Conservation (phyloP, 2,888 invertebrate species). For the Marronus borbonicus region DNA sequence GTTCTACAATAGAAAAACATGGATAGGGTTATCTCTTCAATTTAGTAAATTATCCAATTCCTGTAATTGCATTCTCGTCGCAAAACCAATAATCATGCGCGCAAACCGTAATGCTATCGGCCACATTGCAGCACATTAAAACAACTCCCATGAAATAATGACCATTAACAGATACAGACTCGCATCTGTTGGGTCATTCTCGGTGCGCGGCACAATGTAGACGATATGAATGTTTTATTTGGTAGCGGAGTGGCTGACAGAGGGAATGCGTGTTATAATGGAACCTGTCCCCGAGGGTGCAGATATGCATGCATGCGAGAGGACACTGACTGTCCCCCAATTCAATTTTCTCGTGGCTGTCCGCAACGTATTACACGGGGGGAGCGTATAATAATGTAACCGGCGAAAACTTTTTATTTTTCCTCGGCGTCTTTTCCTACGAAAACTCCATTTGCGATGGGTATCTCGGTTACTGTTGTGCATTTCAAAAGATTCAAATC, state of each 20-base stretch:
- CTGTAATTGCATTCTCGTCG: slow-evolving; percentile 47
- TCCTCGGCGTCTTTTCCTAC: slow-evolving; percentile 33
- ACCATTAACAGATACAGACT: slow-evolving; percentile 58
- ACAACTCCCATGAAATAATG: slow-evolving; percentile 60
- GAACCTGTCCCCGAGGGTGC: slow-evolving; percentile 59
- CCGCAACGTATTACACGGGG: slow-evolving; percentile 61
- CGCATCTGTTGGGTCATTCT: slow-evolving; percentile 60
- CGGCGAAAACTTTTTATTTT: slow-evolving; percentile 51
- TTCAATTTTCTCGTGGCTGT: slow-evolving; percentile 63
- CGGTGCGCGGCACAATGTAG: slow-evolving; percentile 56
- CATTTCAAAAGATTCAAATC: slow-evolving; percentile 45
- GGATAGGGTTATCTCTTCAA: slow-evolving; percentile 31
- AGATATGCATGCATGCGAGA: slow-evolving; percentile 62
- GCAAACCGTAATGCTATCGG: slow-evolving; percentile 55
- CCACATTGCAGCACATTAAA: slow-evolving; percentile 56
- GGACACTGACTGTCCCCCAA: slow-evolving; percentile 60
- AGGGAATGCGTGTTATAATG: slow-evolving; percentile 63
- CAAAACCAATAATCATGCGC: slow-evolving; percentile 58
- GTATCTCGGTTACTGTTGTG: slow-evolving; percentile 33
- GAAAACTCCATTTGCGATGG: slow-evolving; percentile 41
- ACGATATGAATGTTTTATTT: slow-evolving; percentile 63
- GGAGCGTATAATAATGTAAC: slow-evolving; percentile 55
- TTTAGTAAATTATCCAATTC: slow-evolving; percentile 46
- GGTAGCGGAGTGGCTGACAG: slow-evolving; percentile 58
- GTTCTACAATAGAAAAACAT: slow-evolving; percentile 19